phyloP scores from a whole-genome alignment of 2,888 invertebrate genomes.

The Eilema depressum region DNA sequence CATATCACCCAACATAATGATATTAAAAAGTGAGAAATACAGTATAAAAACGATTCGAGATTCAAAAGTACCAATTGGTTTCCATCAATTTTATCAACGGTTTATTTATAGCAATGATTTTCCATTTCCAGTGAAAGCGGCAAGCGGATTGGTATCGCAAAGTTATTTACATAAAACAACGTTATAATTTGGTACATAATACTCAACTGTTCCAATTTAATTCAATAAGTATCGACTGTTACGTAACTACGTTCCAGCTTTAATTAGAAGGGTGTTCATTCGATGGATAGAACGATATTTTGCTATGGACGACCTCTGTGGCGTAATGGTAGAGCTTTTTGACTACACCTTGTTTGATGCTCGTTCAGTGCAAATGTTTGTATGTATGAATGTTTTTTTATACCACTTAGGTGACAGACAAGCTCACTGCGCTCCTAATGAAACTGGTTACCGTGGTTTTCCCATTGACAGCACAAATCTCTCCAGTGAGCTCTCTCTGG shows the following conservation, averaged over 20 bases:
- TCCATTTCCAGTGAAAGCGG: slow-evolving; percentile 23
- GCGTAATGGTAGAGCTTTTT: too few relatives aligned
- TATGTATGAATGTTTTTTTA: too few relatives aligned
- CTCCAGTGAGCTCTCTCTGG: too few relatives aligned
- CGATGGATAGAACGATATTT: too few relatives aligned
- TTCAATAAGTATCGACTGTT: slow-evolving; percentile 7
- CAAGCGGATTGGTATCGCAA: slow-evolving; percentile 40
- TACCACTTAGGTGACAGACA: too few relatives aligned
- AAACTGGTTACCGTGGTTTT: too few relatives aligned
- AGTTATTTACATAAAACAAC: slow-evolving; percentile 43
- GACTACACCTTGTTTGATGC: too few relatives aligned
- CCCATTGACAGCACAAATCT: too few relatives aligned
- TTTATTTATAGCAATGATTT: slow-evolving; percentile 37
- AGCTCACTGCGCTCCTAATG: too few relatives aligned
- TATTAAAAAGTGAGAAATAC: too few relatives aligned
- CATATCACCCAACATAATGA: too few relatives aligned
- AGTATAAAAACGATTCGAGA: slow-evolving; percentile 28
- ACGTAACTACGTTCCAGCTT: not conserved
- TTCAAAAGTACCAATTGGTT: slow-evolving; percentile 32
- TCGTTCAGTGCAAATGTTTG: too few relatives aligned
- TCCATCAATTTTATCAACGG: slow-evolving; percentile 38
- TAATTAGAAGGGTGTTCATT: slow-evolving; percentile 5
- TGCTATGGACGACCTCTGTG: not conserved
- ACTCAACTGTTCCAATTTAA: not conserved
- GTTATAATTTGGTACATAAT: slow-evolving; percentile 29